phyloP scores from a whole-genome alignment of 2,797 vertebrate species.

The Pempheris klunzingeri region DNA sequence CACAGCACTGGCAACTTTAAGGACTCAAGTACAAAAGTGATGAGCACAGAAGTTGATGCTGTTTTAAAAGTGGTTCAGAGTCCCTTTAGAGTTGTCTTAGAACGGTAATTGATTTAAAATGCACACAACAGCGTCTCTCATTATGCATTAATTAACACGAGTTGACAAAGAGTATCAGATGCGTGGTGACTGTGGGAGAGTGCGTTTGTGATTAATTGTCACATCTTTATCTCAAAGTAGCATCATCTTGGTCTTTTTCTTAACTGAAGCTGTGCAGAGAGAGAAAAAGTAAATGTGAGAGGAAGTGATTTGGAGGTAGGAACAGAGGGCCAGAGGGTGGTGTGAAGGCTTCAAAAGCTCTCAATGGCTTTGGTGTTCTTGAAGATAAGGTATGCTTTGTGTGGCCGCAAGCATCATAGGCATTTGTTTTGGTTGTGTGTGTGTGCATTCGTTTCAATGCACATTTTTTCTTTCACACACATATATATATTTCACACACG shows the following conservation, averaged over 20 bases:
- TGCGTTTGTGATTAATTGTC: constrained; percentile 49
- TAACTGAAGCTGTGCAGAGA: constrained; percentile 27
- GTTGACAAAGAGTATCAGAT: constrained; percentile 49
- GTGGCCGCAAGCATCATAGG: constrained; percentile 42
- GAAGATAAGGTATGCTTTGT: constrained; percentile 56
- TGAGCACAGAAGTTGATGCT: constrained; percentile 22
- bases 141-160: constrained; percentile 65
- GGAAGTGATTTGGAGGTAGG: constrained; percentile 39
- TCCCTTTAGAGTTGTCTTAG: constrained; percentile 33
- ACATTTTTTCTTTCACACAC: not conserved
- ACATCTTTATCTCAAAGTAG: constrained; percentile 47
- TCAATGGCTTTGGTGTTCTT: constrained; percentile 51
- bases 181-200: constrained; percentile 43
- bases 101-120: constrained; percentile 64
- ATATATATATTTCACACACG: no score
- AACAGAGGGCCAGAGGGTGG: constrained; percentile 40
- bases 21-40: constrained; percentile 27
- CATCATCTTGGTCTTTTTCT: constrained; percentile 25
- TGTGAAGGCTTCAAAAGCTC: constrained; percentile 53
- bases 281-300: constrained; percentile 23
- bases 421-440: constrained; percentile 18
- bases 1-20: constrained; percentile 24
- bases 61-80: constrained; percentile 21
- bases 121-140: constrained; percentile 64
- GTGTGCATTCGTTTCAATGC: not conserved